Percentiles rank a stretch among this genome's conserved stretches.
Evolutionary conservation across 37 sponge, comb jelly and placozoan genomes (phyloP).

Genomic region (Spongilla lacustris): DNA sequence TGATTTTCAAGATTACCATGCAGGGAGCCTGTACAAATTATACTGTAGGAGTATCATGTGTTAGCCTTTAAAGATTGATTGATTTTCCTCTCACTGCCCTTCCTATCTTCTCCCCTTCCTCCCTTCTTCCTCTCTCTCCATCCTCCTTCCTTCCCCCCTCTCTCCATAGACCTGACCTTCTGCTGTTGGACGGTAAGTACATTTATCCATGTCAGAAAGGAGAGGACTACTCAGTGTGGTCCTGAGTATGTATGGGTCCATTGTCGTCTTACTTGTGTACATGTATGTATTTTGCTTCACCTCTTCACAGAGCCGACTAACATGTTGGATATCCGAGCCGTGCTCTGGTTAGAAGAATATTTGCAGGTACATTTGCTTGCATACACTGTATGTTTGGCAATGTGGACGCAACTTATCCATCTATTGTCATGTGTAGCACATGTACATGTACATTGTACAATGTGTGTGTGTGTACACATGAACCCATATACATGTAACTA

Average conservation of each 20-base stretch:
- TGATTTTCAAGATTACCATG: no score
- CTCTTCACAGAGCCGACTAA: slow-evolving; percentile 88
- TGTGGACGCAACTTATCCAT: background rate
- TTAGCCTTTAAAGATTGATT: no score
- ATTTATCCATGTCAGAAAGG: no score
- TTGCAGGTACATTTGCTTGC: slow-evolving; percentile 63
- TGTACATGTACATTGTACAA: background rate
- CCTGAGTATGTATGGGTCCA: no score
- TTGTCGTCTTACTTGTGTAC: no score
- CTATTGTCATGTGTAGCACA: background rate
- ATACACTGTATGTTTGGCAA: background rate
- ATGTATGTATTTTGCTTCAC: background rate
- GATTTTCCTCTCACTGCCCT: background rate
- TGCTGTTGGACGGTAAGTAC: slow-evolving; percentile 66
- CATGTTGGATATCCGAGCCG: slow-evolving; percentile 92
- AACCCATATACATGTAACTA: no score
- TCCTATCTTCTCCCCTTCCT: background rate
- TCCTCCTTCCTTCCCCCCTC: background rate
- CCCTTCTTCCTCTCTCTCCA: background rate
- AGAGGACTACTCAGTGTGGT: no score
- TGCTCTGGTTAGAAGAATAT: slow-evolving; percentile 89
- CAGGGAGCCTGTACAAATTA: no score
- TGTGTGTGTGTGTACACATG: no score
- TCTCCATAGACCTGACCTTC: slow-evolving; percentile 57
- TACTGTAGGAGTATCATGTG: no score